Percentiles rank a stretch among this genome's conserved stretches.
Evolutionary conservation across 2,797 vertebrate genomes (phyloP).

Genomic region (Rhabdomys pumilio): DNA sequence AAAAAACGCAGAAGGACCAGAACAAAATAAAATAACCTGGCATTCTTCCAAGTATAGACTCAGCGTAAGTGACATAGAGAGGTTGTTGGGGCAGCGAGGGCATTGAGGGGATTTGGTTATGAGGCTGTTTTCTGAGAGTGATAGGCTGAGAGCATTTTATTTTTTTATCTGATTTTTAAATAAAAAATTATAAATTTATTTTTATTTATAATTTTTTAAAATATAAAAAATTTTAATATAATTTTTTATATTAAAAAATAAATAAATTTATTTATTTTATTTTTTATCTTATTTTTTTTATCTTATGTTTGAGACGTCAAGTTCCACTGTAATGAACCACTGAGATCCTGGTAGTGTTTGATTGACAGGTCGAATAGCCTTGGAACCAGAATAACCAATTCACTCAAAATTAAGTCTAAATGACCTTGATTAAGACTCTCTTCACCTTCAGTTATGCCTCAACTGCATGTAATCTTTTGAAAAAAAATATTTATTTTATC

Average conservation of each 20-base stretch:
- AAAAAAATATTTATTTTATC: background rate
- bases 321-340: background rate
- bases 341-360: background rate
- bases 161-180: background rate
- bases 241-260: too few species aligned
- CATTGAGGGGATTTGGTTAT: background rate
- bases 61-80: background rate
- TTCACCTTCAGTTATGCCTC: background rate
- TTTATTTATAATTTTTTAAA: too few species aligned
- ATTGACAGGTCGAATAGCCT: background rate
- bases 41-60: background rate
- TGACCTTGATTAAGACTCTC: background rate
- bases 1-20: background rate
- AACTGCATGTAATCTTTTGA: background rate
- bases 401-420: background rate
- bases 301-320: background rate
- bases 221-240: too few species aligned
- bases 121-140: background rate
- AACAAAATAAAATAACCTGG: background rate
- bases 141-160: background rate
- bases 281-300: background rate
- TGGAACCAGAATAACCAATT: background rate
- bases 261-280: too few species aligned
- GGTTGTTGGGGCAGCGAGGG: rapidly evolving
- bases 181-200: too few species aligned